Conservation (phyloP, 2,113 vertebrate species). For the Hyaena hyaena region DNA sequence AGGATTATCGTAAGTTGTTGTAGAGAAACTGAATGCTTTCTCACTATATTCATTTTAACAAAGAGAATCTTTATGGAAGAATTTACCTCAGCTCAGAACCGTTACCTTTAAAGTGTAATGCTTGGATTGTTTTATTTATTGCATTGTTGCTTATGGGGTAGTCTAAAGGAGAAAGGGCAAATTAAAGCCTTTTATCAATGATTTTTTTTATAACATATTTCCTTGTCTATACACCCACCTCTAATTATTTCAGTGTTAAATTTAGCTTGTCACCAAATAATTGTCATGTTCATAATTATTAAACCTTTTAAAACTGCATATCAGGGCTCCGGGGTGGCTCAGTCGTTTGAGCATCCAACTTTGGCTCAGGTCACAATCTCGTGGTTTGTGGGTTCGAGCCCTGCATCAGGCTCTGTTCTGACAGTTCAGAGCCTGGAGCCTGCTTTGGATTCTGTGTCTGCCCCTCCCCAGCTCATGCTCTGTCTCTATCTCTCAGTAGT, state of each 20-base stretch:
- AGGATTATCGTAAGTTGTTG: conserved; percentile 50
- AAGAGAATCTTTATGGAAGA: conserved; percentile 35
- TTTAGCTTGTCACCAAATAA: not conserved
- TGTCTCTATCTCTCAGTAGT: no score
- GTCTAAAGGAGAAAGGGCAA: not conserved
- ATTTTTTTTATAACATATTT: not conserved
- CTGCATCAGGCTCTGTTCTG: no score
- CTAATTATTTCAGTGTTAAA: not conserved
- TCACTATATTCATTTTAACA: conserved; percentile 43
- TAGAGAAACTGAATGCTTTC: conserved; percentile 9
- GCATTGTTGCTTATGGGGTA: not conserved
- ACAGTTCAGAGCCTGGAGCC: no score
- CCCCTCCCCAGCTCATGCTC: no score
- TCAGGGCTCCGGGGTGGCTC: not conserved
- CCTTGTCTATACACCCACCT: not conserved
- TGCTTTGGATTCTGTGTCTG: no score
- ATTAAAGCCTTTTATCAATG: not conserved
- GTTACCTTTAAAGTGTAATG: not conserved
- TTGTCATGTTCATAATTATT: not conserved
- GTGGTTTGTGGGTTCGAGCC: no score
- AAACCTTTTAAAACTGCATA: conserved; percentile 16
- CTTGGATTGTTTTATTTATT: not conserved
- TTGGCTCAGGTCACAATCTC: no score
- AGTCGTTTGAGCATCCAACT: no score
- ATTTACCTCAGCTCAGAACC: not conserved